phyloP scores from a whole-genome alignment of 2,888 invertebrate species.

The Hirtodrosophila cameraria region DNA sequence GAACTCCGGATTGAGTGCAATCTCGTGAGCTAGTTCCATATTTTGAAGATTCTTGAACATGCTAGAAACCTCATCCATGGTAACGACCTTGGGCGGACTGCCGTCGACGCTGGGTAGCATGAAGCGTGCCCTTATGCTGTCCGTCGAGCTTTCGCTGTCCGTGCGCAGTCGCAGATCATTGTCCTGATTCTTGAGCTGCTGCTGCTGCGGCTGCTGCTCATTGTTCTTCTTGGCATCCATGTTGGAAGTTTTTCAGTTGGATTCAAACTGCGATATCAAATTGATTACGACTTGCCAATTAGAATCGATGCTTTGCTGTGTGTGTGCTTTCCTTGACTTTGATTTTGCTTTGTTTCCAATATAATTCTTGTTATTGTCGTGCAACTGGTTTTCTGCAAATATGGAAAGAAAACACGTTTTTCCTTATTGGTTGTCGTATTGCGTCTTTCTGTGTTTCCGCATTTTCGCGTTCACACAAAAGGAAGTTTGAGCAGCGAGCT shows the following conservation, averaged over 20 bases:
- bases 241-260: conserved; percentile 2
- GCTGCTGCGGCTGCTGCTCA: conserved; percentile 14
- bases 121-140: conserved; percentile 76
- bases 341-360: conserved; percentile 15
- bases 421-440: conserved; percentile 44
- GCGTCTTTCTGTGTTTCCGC: conserved; percentile 49
- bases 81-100: conserved; percentile 83
- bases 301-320: not conserved
- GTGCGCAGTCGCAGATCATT: conserved; percentile 73
- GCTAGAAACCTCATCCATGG: conserved; percentile 82
- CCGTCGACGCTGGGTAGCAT: conserved; percentile 83
- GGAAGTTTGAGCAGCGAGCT: conserved; percentile 12
- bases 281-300: not conserved
- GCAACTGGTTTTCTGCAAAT: conserved; percentile 59
- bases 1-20: conserved; percentile 96
- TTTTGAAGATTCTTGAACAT: conserved; percentile 86
- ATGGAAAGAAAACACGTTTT: conserved; percentile 42
- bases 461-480: too few species aligned
- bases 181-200: conserved; percentile 4
- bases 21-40: conserved; percentile 98
- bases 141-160: conserved; percentile 83
- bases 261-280: conserved; percentile 2
- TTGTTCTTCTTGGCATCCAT: conserved; percentile 56
- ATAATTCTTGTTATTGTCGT: conserved; percentile 9
- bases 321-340: not conserved